Conservation (phyloP, 30 jellyfish, hydroid and myxozoan genomes). For the Aurelia sp. region DNA sequence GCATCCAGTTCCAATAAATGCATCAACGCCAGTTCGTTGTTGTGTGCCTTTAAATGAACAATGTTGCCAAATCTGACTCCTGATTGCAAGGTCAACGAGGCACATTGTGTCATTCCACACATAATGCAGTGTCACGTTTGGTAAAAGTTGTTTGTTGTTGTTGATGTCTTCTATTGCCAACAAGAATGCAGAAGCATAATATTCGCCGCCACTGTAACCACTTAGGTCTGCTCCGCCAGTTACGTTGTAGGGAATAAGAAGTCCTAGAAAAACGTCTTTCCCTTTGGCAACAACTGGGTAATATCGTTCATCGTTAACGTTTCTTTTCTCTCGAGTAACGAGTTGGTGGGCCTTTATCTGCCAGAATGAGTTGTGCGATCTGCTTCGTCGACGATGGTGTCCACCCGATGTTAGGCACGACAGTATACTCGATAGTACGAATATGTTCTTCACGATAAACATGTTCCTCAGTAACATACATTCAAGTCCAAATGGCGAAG, state of each 20-base stretch:
- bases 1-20: conserved; percentile 82
- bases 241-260: conserved; percentile 82
- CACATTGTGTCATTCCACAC: conserved; percentile 95
- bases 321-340: conserved; percentile 37
- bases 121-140: conserved; percentile 59
- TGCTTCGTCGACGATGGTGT: background rate
- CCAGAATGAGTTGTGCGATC: conserved; percentile 7
- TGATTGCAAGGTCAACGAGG: conserved; percentile 64
- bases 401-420: too few species aligned
- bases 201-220: conserved; percentile 83
- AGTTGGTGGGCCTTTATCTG: background rate
- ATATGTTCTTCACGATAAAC: too few species aligned
- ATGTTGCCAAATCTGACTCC: conserved; percentile 72
- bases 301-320: background rate
- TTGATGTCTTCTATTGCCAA: conserved; percentile 88
- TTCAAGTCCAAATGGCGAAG: too few species aligned
- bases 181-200: conserved; percentile 90
- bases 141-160: conserved; percentile 52
- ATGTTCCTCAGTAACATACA: too few species aligned
- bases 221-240: conserved; percentile 70
- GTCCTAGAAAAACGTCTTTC: conserved; percentile 77
- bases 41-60: conserved; percentile 45
- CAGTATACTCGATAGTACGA: too few species aligned
- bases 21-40: conserved; percentile 76
- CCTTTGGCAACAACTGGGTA: background rate